These are phyloP conservation scores for Xanthorhoe spadicearia DNA, from an alignment of 2,888 invertebrate species.

Conservation along the genomic window DNA sequence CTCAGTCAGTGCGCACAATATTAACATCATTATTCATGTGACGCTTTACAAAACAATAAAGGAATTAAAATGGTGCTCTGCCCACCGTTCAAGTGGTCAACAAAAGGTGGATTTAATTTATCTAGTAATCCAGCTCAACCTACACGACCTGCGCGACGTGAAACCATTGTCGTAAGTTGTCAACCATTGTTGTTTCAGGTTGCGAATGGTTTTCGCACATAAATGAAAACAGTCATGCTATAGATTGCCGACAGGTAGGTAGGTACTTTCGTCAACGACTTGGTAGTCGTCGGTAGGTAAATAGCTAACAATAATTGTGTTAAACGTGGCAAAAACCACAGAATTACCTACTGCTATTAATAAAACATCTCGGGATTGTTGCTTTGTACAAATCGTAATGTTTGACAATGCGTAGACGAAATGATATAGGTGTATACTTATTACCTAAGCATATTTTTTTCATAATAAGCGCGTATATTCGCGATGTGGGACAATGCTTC, in stretches of 20 bases:
- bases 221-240: conserved; percentile 14
- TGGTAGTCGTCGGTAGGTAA: no score
- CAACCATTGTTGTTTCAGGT: conserved; percentile 25
- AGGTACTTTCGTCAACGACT: conserved; percentile 4
- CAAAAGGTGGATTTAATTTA: conserved; percentile 72
- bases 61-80: conserved; percentile 72
- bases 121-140: conserved; percentile 50
- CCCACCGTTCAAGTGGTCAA: conserved; percentile 74
- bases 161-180: conserved; percentile 73
- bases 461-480: no score
- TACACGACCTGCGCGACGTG: conserved; percentile 55
- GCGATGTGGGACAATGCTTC: no score
- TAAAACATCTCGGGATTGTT: neutral
- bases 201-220: neutral
- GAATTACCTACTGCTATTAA: neutral
- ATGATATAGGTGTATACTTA: no score
- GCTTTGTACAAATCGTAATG: no score
- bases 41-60: conserved; percentile 37
- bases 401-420: no score
- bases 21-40: conserved; percentile 30
- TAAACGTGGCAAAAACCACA: conserved; percentile 11
- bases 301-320: neutral
- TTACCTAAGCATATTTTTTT: no score
- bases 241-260: conserved; percentile 1
- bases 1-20: conserved; percentile 28